Evolutionary conservation across 2,797 vertebrate genomes (phyloP).

Genomic region (Tinamus major): DNA sequence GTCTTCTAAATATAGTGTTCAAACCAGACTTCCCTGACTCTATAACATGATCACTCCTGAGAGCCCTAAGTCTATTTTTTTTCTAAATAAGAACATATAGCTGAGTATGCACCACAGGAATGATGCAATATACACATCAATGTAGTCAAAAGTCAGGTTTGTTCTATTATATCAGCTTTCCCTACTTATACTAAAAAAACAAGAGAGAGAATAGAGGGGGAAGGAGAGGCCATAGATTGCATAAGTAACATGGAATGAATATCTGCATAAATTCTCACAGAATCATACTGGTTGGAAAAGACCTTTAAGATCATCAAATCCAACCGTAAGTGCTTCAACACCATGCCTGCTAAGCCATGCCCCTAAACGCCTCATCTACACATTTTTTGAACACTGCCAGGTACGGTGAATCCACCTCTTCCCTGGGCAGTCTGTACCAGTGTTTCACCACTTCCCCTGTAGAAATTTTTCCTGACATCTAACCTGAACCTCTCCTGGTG

Average conservation of each 20-base stretch:
- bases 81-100: conserved; percentile 24
- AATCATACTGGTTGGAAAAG: too few relatives aligned
- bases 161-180: background rate
- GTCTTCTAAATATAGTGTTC: conserved; percentile 27
- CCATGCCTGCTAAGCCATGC: too few relatives aligned
- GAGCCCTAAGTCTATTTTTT: conserved; percentile 36
- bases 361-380: too few relatives aligned
- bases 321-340: too few relatives aligned
- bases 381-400: too few relatives aligned
- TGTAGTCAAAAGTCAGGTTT: background rate
- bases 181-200: background rate
- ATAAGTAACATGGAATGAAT: background rate
- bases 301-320: too few relatives aligned
- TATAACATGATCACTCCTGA: background rate
- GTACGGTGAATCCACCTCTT: too few relatives aligned
- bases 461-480: too few relatives aligned
- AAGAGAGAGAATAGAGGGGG: background rate
- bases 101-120: background rate
- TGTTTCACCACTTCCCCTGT: too few relatives aligned
- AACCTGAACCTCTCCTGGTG: too few relatives aligned
- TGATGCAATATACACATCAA: background rate
- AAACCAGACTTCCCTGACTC: conserved; percentile 36
- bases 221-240: background rate
- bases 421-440: too few relatives aligned
- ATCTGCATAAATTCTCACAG: background rate